Percentiles rank a stretch among this genome's conserved stretches.
phyloP scores from a whole-genome alignment of 2,888 invertebrate species.

The Horisme vitalbata region DNA sequence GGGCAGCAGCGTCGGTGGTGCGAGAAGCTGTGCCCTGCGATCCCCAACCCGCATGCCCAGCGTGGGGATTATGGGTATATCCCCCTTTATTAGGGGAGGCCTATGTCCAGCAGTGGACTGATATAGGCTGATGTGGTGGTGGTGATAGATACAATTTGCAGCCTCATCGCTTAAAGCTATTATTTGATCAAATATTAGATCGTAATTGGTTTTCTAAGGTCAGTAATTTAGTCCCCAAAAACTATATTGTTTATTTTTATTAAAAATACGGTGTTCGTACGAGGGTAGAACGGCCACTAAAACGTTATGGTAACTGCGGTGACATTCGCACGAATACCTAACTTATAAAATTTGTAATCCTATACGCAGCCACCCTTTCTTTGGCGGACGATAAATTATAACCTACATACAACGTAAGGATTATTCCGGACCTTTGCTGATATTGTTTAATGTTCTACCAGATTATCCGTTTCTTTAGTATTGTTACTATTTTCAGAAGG shows the following conservation, averaged over 20 bases:
- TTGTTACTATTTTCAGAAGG: slow-evolving; percentile 16
- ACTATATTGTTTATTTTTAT: slow-evolving; percentile 77
- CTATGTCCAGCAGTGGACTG: too few species aligned
- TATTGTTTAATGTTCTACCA: slow-evolving; percentile 53
- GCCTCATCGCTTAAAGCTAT: too few species aligned
- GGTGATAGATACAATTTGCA: too few species aligned
- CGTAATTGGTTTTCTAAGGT: not conserved
- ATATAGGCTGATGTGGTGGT: too few species aligned
- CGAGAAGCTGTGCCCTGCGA: too few species aligned
- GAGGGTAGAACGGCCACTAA: slow-evolving; percentile 75
- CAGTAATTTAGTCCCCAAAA: slow-evolving; percentile 44
- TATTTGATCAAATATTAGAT: too few species aligned
- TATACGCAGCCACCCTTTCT: slow-evolving; percentile 49
- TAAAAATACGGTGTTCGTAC: slow-evolving; percentile 75
- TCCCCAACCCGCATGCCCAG: too few species aligned
- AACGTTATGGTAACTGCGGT: slow-evolving; percentile 78
- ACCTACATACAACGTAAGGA: slow-evolving; percentile 54
- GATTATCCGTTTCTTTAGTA: slow-evolving; percentile 41
- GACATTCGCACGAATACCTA: slow-evolving; percentile 74
- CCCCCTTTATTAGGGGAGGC: too few species aligned
- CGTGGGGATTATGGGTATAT: too few species aligned
- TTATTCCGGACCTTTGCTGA: slow-evolving; percentile 49
- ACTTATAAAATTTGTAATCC: slow-evolving; percentile 77
- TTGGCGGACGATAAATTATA: slow-evolving; percentile 58
- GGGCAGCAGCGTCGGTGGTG: too few species aligned